A percentile compares a stretch with the other conserved stretches of the same genome.
Conservation (phyloP, 2,113 vertebrate genomes). For the Petaurus breviceps region DNA sequence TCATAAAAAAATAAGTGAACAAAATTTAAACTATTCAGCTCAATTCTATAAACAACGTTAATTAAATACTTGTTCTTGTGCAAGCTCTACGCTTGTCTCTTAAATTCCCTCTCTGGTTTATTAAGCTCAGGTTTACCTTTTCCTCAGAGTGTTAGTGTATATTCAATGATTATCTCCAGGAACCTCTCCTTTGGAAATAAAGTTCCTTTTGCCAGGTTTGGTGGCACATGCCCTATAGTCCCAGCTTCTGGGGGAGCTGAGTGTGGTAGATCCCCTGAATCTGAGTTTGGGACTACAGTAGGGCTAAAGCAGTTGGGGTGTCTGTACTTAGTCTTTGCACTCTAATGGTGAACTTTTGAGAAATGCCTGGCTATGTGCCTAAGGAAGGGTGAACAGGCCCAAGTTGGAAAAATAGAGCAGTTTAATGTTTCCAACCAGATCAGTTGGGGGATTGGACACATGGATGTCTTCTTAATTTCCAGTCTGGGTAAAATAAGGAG, state of each 20-base stretch:
- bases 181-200: not conserved
- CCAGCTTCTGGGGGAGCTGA: too few relatives aligned
- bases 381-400: not conserved
- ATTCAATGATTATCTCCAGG: not conserved
- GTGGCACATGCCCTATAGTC: too few relatives aligned
- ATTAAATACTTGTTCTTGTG: too few relatives aligned
- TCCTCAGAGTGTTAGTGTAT: not conserved
- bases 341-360: too few relatives aligned
- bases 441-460: not conserved
- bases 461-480: not conserved
- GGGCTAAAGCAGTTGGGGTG: too few relatives aligned
- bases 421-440: not conserved
- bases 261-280: too few relatives aligned
- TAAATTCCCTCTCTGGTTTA: not conserved
- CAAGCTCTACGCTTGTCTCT: too few relatives aligned
- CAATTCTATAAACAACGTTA: too few relatives aligned
- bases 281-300: too few relatives aligned
- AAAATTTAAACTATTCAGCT: too few relatives aligned
- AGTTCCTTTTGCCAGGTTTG: not conserved
- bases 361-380: not conserved
- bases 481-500: not conserved
- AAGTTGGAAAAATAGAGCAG: not conserved
- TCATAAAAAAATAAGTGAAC: constrained; percentile 47
- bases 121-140: not conserved
- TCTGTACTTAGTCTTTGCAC: too few relatives aligned